Conservation (phyloP, 1,140 invertebrate genomes). For the Saccostrea echinata region DNA sequence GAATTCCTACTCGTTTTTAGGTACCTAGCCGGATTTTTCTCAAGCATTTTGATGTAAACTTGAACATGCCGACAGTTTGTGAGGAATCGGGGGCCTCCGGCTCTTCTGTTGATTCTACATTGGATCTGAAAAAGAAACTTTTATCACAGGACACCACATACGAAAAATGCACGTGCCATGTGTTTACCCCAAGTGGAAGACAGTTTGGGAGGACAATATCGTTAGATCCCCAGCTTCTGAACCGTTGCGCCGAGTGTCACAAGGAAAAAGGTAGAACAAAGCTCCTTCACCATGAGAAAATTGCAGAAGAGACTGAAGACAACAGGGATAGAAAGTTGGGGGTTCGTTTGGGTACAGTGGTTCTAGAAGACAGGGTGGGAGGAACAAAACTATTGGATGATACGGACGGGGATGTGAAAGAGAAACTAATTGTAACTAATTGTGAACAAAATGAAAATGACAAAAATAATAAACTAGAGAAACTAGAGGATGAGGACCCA, state of each 20-base stretch:
- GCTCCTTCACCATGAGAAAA: neutral
- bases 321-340: neutral
- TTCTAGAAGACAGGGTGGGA: neutral
- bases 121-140: neutral
- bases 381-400: neutral
- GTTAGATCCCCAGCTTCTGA: neutral
- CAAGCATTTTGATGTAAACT: neutral
- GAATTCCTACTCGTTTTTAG: neutral
- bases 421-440: neutral
- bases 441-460: neutral
- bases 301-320: neutral
- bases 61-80: neutral
- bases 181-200: neutral
- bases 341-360: neutral
- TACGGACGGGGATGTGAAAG: neutral
- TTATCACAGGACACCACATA: neutral
- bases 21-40: no score
- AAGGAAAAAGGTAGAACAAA: neutral
- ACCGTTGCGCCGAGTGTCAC: slow-evolving; percentile 6
- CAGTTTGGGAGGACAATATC: neutral
- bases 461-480: neutral
- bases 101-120: neutral
- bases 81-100: neutral
- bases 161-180: slow-evolving; percentile 1
- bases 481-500: neutral